Conservation (phyloP, 1,140 invertebrate species). For the Aphidius ervi region DNA sequence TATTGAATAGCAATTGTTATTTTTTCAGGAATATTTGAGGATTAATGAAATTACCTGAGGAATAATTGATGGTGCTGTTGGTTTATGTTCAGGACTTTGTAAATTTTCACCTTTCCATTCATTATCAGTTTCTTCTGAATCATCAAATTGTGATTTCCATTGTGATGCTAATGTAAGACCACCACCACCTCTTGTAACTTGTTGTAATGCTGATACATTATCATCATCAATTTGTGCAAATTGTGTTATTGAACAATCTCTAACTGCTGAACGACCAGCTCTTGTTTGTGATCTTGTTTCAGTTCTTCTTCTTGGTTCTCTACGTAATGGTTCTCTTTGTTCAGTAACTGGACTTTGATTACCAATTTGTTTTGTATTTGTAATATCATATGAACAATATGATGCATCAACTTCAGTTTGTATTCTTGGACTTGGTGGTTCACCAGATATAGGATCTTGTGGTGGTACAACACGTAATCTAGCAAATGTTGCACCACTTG, state of each 20-base stretch:
- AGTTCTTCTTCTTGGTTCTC: conserved; percentile 46
- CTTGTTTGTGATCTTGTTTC: conserved; percentile 42
- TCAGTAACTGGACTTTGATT: conserved; percentile 51
- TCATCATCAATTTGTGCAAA: conserved; percentile 92
- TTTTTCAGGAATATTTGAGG: background rate
- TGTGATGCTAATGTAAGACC: conserved; percentile 81
- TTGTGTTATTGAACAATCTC: conserved; percentile 72
- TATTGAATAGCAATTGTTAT: too few species aligned
- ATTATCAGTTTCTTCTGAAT: conserved; percentile 89
- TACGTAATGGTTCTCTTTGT: conserved; percentile 47
- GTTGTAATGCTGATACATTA: conserved; percentile 82
- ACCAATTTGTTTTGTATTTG: conserved; percentile 46
- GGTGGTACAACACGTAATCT: conserved; percentile 44
- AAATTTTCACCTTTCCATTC: conserved; percentile 83
- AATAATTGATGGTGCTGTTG: conserved; percentile 32
- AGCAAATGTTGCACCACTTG: conserved; percentile 48
- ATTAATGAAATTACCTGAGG: conserved; percentile 36
- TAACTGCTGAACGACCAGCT: conserved; percentile 39
- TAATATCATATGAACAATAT: conserved; percentile 53
- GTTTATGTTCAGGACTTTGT: conserved; percentile 67
- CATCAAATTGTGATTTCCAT: conserved; percentile 93
- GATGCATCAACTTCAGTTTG: conserved; percentile 60
- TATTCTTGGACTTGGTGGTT: conserved; percentile 57
- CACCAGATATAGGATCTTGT: conserved; percentile 40
- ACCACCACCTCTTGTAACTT: conserved; percentile 69